phyloP scores from a whole-genome alignment of 2,113 vertebrate genomes.

The Litocranius walleri region DNA sequence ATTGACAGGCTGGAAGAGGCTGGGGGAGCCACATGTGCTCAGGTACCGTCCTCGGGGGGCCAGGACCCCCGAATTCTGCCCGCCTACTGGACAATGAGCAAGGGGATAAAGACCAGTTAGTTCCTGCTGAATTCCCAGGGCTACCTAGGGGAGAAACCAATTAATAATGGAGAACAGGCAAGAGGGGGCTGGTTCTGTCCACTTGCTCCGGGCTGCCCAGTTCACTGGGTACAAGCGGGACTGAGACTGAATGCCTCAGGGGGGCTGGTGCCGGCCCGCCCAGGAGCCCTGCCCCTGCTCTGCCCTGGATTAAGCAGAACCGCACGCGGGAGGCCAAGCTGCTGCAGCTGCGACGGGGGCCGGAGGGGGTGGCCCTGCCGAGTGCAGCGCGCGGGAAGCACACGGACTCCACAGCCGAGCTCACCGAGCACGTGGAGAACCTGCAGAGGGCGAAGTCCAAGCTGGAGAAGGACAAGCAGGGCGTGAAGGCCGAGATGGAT shows the following conservation, averaged over 20 bases:
- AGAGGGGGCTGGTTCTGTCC: neutral
- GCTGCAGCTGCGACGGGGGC: constrained; percentile 73
- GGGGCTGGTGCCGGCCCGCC: neutral
- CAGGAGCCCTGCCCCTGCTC: neutral
- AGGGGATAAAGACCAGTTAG: neutral
- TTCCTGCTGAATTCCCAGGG: neutral
- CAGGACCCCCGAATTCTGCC: neutral
- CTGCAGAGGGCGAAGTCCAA: constrained; percentile 77
- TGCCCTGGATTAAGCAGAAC: constrained; percentile 79
- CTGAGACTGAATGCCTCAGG: neutral
- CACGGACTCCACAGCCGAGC: constrained; percentile 66
- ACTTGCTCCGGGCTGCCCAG: neutral
- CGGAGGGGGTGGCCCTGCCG: constrained; percentile 79
- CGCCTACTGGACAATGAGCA: neutral
- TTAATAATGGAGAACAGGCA: neutral
- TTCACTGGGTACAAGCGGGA: neutral
- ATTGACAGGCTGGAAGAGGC: constrained; percentile 80
- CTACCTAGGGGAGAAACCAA: neutral
- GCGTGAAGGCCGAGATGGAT: constrained; percentile 78
- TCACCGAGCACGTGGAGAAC: constrained; percentile 80
- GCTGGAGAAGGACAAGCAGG: constrained; percentile 81
- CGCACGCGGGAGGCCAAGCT: constrained; percentile 78
- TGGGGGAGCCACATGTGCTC: constrained; percentile 76
- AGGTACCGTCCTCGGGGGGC: constrained; percentile 58
- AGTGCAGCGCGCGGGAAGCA: constrained; percentile 79